Evolutionary conservation across 2,797 vertebrate species (phyloP).

Genomic region (Anisognathus igniventris): DNA sequence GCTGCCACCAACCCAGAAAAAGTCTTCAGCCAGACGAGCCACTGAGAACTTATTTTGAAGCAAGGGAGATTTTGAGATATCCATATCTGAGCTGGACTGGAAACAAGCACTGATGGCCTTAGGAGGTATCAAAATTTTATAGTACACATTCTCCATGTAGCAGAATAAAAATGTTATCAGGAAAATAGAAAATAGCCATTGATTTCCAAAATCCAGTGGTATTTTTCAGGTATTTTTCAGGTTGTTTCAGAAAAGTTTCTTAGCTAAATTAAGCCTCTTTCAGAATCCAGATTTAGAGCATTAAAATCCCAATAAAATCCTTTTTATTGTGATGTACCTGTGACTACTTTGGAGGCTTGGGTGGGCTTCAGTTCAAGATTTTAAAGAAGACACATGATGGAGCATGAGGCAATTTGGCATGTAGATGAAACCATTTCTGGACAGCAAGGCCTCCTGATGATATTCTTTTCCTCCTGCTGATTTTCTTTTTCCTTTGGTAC

Average conservation of each 20-base stretch:
- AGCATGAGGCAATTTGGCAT: background rate
- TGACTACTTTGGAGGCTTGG: background rate
- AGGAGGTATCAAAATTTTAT: background rate
- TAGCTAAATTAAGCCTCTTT: background rate
- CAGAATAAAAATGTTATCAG: background rate
- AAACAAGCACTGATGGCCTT: background rate
- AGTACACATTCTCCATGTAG: background rate
- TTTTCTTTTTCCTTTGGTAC: background rate
- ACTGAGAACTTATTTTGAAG: slow-evolving; percentile 64
- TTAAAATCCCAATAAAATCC: background rate
- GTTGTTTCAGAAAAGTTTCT: background rate
- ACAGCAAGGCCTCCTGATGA: background rate
- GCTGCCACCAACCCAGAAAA: slow-evolving; percentile 85
- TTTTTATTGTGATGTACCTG: background rate
- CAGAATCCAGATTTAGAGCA: background rate
- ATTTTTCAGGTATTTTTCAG: background rate
- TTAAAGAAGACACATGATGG: background rate
- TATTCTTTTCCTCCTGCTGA: background rate
- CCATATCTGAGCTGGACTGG: slow-evolving; percentile 23
- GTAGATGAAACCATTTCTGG: background rate
- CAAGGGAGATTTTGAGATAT: slow-evolving; percentile 51
- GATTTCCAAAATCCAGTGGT: background rate
- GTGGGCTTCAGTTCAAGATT: background rate
- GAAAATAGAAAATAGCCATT: background rate
- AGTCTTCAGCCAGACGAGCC: slow-evolving; percentile 76